phyloP scores from a whole-genome alignment of 92 coral and sea anemone species.

The Bergia sp. region DNA sequence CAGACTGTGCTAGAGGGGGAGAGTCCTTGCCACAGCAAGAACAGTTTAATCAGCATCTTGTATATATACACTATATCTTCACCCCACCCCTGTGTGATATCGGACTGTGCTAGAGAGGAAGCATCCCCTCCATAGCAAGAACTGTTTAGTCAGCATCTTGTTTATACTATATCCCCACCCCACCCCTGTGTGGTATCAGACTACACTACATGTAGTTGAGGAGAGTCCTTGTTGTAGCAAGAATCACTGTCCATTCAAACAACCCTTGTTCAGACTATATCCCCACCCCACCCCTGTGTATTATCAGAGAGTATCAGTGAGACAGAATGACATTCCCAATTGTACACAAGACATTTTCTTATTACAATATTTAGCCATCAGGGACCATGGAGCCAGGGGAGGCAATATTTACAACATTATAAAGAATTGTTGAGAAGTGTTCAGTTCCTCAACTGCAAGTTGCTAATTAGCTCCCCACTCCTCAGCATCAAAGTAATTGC shows the following conservation, averaged over 20 bases:
- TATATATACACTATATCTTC: neutral
- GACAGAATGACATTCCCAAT: no score
- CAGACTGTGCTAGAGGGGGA: conserved; percentile 88
- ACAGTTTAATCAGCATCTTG: neutral
- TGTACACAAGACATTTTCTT: no score
- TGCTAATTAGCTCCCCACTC: no score
- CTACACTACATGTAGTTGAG: conserved; percentile 75
- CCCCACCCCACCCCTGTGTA: conserved; percentile 68
- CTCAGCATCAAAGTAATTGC: no score
- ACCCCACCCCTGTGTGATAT: neutral
- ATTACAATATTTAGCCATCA: no score
- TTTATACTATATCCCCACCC: neutral
- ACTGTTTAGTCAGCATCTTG: neutral
- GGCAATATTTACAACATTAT: no score
- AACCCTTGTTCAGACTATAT: no score
- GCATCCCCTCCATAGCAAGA: conserved; percentile 62
- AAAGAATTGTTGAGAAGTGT: no score
- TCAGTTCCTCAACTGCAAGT: no score
- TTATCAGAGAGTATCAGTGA: conserved; percentile 77
- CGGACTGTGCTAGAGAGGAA: conserved; percentile 73
- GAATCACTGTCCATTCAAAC: neutral
- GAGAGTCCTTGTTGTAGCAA: conserved; percentile 64
- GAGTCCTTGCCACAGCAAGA: conserved; percentile 68
- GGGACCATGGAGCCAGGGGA: no score
- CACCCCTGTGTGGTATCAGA: neutral